A percentile compares a stretch with the other conserved stretches of the same genome.
These are phyloP conservation scores for Apogon hyalosoma DNA, from an alignment of 2,797 vertebrate genomes.

Conservation along the genomic window DNA sequence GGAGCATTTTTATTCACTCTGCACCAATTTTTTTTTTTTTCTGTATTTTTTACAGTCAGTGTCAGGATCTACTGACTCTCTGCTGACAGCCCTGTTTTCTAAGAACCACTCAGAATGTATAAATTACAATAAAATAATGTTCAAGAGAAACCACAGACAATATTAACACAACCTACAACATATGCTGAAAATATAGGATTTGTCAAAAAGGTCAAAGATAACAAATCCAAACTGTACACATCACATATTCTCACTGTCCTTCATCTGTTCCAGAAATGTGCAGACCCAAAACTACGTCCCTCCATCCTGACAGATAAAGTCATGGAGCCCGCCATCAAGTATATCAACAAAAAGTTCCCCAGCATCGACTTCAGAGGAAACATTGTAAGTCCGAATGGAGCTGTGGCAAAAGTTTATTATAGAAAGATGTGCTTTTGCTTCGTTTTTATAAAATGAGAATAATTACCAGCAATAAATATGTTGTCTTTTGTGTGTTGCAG, in stretches of 20 bases:
- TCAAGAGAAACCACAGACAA: neutral
- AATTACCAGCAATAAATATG: neutral
- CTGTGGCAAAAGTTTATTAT: neutral
- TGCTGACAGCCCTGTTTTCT: neutral
- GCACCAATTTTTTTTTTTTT: neutral
- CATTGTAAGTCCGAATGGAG: constrained; percentile 67
- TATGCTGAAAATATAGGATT: neutral
- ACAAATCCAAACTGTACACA: neutral
- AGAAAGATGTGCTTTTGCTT: neutral
- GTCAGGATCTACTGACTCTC: constrained; percentile 2
- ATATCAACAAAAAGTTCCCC: constrained; percentile 95
- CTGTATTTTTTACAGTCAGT: neutral
- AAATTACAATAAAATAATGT: neutral
- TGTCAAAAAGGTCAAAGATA: neutral
- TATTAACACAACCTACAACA: neutral
- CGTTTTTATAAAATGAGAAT: neutral
- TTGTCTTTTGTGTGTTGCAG: constrained; percentile 72
- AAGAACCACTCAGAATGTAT: neutral
- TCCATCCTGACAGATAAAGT: constrained; percentile 86
- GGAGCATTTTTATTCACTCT: constrained; percentile 5
- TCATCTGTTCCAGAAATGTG: constrained; percentile 68
- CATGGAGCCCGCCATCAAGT: constrained; percentile 91
- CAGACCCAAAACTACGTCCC: constrained; percentile 86
- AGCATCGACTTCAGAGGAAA: constrained; percentile 89
- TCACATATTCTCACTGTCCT: neutral